Evolutionary conservation across 1,140 invertebrate genomes (phyloP).

Genomic region (Ylistrum balloti): DNA sequence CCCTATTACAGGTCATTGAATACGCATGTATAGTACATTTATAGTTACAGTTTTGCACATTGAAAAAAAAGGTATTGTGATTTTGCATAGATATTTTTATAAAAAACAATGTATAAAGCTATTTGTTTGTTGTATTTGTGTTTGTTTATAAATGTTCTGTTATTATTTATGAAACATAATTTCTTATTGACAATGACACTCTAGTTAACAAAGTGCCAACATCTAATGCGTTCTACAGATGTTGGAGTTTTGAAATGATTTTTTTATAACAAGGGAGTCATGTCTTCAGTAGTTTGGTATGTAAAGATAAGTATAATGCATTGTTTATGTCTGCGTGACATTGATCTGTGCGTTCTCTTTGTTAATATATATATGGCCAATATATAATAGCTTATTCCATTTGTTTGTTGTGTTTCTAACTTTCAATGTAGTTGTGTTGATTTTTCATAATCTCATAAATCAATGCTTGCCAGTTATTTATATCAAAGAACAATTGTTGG

Average conservation of each 20-base stretch:
- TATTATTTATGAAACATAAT: neutral
- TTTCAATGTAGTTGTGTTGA: neutral
- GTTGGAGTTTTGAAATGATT: too few species aligned
- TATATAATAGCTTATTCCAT: neutral
- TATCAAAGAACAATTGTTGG: neutral
- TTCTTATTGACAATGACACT: too few species aligned
- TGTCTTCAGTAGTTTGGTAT: too few species aligned
- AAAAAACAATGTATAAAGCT: neutral
- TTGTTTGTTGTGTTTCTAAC: neutral
- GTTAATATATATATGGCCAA: conserved; percentile 5
- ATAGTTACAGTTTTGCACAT: too few species aligned
- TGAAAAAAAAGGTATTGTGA: too few species aligned
- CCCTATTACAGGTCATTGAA: too few species aligned
- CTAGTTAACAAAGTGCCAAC: neutral
- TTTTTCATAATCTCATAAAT: neutral
- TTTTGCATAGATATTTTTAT: conserved; percentile 30
- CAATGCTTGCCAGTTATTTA: neutral
- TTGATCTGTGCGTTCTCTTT: neutral
- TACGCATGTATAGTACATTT: too few species aligned
- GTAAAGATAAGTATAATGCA: too few species aligned
- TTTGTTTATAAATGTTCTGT: neutral
- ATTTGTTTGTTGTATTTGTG: neutral
- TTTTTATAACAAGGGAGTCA: too few species aligned
- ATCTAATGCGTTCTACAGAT: neutral
- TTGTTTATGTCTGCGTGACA: neutral